Base-by-base conservation (phyloP, 2,888 invertebrate species). In the Baccha elongata region DNA sequence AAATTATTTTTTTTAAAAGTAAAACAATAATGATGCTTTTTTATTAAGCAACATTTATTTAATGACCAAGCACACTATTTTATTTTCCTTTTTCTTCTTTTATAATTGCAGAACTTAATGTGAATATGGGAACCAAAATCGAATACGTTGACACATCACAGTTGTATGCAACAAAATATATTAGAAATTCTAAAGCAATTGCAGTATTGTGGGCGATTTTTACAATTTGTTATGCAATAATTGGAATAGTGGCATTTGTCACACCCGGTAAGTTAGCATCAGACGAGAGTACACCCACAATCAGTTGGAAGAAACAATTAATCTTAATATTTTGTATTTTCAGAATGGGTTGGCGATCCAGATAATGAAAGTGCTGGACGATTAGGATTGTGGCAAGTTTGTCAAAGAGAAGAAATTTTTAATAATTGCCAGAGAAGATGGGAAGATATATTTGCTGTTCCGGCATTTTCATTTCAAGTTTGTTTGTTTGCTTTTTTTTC, bases 151-250 rank as follows among this genome's bases (percentile, higher is more conserved):
- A 97, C 91, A 96, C 96, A 86, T 95, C 96, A 86, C 97, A 97
- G 91, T 94, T 97, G 90, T 96, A 97, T 92, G 96, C 96, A 85
- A 96, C 97, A 80, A 96, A 96, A 91, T 97, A 97, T 90, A 96
- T 96, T 86, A 93, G 97, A 87, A 97, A 97, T 92, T 96, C 96
- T 86, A 97, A 96, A 92, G 98, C 98, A 58, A 97, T 99, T 85
- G 98, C 98, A 62, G 98, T 99, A 80, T 93, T 99, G 86, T 99
- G 99, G 99, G 98, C 96, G 84, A 96, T 99, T 89, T 98, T 99
- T 91, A 97, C 98, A 86, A 96, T 99, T 89, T 98, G 98, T 91
- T 98, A 97, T 91, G 97, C 97, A 85, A 98, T 99, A 88, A 97
- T 99, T 88, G 95, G 96, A 87, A 95, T 97, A 86, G 97, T 99